Conservation (phyloP, 2,113 vertebrate species). For the Saccopteryx leptura region DNA sequence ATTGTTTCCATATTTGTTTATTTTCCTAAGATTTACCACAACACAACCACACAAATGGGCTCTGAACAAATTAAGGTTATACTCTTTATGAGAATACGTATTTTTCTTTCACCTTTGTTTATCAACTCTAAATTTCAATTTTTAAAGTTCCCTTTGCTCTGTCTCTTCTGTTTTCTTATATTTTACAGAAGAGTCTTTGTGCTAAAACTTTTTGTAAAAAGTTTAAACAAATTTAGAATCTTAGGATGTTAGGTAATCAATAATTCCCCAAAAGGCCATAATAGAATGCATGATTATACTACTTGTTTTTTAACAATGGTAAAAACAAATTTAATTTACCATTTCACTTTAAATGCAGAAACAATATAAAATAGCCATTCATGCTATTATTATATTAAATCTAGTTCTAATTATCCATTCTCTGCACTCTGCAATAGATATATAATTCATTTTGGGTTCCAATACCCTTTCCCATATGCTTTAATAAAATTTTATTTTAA, state of each 20-base stretch:
- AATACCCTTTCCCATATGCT: neutral
- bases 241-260: neutral
- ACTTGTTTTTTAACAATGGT: neutral
- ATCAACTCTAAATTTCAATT: conserved; percentile 34
- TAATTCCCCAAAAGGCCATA: neutral
- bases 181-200: neutral
- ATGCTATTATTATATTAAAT: neutral
- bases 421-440: neutral
- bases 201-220: conserved; percentile 42
- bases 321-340: conserved; percentile 22
- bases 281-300: neutral
- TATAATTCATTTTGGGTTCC: neutral
- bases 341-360: neutral
- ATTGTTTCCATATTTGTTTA: neutral
- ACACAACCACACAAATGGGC: neutral
- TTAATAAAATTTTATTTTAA: neutral
- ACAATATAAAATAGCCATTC: neutral
- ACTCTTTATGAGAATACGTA: neutral
- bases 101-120: conserved; percentile 36
- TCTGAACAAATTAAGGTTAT: conserved; percentile 21
- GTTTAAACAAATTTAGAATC: conserved; percentile 17
- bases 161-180: conserved; percentile 56
- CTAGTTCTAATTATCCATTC: neutral
- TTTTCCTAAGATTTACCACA: conserved; percentile 17
- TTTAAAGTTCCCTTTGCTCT: conserved; percentile 27